These are phyloP conservation scores for Aproaerema taeniolella DNA, from an alignment of 2,888 invertebrate genomes.

Conservation along the genomic window DNA sequence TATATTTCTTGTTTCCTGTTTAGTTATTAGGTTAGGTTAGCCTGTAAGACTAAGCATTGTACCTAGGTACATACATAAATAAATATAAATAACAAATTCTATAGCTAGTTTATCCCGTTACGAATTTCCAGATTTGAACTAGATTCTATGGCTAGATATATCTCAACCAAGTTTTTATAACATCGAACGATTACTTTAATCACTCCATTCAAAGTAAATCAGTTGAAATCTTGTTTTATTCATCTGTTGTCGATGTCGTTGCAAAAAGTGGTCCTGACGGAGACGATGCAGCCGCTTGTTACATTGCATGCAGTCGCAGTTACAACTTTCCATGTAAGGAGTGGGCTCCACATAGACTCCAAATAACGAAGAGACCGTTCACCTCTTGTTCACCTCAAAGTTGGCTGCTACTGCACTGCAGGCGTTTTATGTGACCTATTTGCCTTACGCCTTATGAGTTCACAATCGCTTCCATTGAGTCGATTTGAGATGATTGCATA, in stretches of 20 bases:
- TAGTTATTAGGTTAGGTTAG: too few species aligned
- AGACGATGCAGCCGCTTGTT: slow-evolving; percentile 21
- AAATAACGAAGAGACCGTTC: slow-evolving; percentile 57
- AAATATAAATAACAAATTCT: too few species aligned
- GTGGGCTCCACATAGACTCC: slow-evolving; percentile 26
- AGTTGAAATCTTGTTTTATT: slow-evolving; percentile 14
- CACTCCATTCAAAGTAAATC: slow-evolving; percentile 14
- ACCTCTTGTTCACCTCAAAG: slow-evolving; percentile 35
- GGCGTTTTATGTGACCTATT: slow-evolving; percentile 26
- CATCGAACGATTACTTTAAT: slow-evolving; percentile 22
- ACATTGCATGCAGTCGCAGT: slow-evolving; percentile 16
- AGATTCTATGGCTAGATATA: too few species aligned
- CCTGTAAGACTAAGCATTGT: too few species aligned
- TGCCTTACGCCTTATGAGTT: slow-evolving; percentile 21
- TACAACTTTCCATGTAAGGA: slow-evolving; percentile 63
- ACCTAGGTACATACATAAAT: too few species aligned
- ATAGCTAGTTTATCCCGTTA: too few species aligned
- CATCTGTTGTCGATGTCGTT: slow-evolving; percentile 13
- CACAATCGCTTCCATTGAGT: slow-evolving; percentile 14
- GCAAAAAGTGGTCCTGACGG: slow-evolving; percentile 32
- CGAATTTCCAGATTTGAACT: too few species aligned
- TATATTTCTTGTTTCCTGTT: too few species aligned
- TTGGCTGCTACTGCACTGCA: slow-evolving; percentile 22
- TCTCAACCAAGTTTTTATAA: too few species aligned
- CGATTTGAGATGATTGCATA: slow-evolving; percentile 7